phyloP scores from a whole-genome alignment of 2,797 vertebrate species.

The Melanotaenia nigrans region DNA sequence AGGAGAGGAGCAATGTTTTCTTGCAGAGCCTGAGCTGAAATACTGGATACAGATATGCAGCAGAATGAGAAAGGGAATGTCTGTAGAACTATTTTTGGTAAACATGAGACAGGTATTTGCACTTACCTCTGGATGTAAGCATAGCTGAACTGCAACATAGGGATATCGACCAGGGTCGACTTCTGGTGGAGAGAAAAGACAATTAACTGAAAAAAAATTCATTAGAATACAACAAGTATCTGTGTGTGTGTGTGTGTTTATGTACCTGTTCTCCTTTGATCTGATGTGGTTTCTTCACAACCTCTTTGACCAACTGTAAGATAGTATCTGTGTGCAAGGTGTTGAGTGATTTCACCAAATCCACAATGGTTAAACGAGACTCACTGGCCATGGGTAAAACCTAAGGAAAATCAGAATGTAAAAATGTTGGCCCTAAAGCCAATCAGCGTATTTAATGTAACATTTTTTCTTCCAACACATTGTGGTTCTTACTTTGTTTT shows the following conservation, averaged over 20 bases:
- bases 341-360: conserved; percentile 89
- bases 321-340: conserved; percentile 87
- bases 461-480: not conserved
- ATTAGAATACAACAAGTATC: not conserved
- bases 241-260: not conserved
- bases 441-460: not conserved
- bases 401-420: conserved; percentile 69
- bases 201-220: not conserved
- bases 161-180: conserved; percentile 89
- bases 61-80: not conserved
- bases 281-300: conserved; percentile 94
- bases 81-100: not conserved
- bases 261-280: conserved; percentile 93
- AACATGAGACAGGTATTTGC: not conserved
- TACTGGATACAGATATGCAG: conserved; percentile 71
- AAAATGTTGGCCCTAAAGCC: not conserved
- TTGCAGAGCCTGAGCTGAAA: conserved; percentile 87
- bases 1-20: conserved; percentile 89
- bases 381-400: conserved; percentile 86
- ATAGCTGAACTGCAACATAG: conserved; percentile 92
- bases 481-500: conserved; percentile 85
- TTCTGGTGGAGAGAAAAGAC: conserved; percentile 73
- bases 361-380: conserved; percentile 88
- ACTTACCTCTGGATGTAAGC: conserved; percentile 92
- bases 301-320: conserved; percentile 91